A percentile compares a stretch with the other conserved stretches of the same genome.
Evolutionary conservation across 1,140 invertebrate species (phyloP).

Genomic region (Trichogramma pretiosum): DNA sequence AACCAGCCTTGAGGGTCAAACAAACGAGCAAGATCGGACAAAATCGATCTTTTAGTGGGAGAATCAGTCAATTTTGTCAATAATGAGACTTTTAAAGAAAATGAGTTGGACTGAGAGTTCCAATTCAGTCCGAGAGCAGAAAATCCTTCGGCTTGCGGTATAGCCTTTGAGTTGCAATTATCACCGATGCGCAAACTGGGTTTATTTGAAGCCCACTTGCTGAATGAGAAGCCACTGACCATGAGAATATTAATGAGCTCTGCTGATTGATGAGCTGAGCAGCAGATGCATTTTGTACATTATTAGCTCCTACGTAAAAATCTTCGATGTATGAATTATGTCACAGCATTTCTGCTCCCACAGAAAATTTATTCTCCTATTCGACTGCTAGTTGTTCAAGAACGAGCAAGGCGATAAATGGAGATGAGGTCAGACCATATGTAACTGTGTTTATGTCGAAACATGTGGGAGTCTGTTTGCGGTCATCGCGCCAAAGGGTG

Average conservation of each 20-base stretch:
- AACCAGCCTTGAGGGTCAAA: background rate
- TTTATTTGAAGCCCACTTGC: background rate
- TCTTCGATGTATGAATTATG: constrained; percentile 44
- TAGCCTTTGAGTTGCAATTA: background rate
- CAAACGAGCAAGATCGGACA: background rate
- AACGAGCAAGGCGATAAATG: constrained; percentile 24
- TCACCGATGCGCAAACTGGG: background rate
- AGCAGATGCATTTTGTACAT: background rate
- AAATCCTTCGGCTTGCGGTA: background rate
- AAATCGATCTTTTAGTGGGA: background rate
- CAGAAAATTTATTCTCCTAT: background rate
- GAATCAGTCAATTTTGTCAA: background rate
- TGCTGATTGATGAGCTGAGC: too few species aligned
- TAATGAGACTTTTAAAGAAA: background rate
- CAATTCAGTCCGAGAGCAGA: background rate
- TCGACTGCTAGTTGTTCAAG: constrained; percentile 27
- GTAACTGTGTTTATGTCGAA: constrained; percentile 10
- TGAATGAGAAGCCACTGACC: background rate
- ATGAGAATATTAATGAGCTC: background rate
- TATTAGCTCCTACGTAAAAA: constrained; percentile 31
- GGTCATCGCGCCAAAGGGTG: constrained; percentile 2
- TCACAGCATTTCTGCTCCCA: constrained; percentile 14
- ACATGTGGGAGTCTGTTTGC: background rate
- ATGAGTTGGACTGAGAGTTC: background rate
- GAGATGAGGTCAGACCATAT: constrained; percentile 6